These are phyloP conservation scores for Microctenopoma steveboyesi DNA, from an alignment of 2,797 vertebrate genomes.

Conservation along the genomic window DNA sequence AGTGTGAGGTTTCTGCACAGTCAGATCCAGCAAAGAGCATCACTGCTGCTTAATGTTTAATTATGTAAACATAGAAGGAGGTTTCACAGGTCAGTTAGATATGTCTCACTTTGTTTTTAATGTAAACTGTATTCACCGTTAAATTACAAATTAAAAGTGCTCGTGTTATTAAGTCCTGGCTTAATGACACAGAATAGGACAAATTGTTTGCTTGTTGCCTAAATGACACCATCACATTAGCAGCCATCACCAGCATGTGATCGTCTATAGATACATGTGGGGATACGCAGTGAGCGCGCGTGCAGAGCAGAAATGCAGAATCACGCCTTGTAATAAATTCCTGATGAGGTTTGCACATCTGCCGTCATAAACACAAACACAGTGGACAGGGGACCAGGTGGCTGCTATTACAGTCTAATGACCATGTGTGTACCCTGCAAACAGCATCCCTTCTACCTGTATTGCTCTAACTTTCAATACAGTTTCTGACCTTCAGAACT, in stretches of 20 bases:
- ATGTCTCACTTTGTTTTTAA: too few species aligned
- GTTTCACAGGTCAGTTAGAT: neutral
- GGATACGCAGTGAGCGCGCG: conserved; percentile 2
- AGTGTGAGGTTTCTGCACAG: too few species aligned
- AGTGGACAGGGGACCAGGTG: conserved; percentile 74
- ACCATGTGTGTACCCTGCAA: conserved; percentile 9
- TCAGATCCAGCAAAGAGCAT: too few species aligned
- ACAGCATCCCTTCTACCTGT: neutral
- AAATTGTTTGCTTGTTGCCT: too few species aligned
- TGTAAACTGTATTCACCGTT: too few species aligned
- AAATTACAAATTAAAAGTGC: neutral
- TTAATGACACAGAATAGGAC: neutral
- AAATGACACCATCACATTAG: too few species aligned
- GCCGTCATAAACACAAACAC: conserved; percentile 56
- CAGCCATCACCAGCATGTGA: too few species aligned
- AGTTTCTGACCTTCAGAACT: neutral
- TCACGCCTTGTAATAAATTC: conserved; percentile 80
- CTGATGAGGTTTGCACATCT: conserved; percentile 76
- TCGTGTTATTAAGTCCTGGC: neutral
- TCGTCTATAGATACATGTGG: neutral
- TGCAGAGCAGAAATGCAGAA: conserved; percentile 45
- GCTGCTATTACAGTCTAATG: conserved; percentile 76
- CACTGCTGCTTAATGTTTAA: neutral
- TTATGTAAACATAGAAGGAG: neutral
- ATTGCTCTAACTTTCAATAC: neutral